phyloP scores from a whole-genome alignment of 1,140 invertebrate genomes.

The Armadillidium nasatum region DNA sequence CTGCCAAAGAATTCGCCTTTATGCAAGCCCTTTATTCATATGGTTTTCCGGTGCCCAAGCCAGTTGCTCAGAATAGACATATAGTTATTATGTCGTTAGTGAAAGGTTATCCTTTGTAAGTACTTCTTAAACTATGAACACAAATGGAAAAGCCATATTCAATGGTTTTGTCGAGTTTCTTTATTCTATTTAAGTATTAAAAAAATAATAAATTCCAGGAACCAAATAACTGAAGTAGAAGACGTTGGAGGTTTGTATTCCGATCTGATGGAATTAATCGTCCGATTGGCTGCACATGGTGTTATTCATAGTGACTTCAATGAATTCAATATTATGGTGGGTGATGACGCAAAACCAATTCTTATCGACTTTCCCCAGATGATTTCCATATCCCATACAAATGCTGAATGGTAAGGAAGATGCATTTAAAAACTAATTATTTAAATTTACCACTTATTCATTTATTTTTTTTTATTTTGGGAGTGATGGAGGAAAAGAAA shows the following conservation, averaged over 20 bases:
- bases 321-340: constrained; percentile 95
- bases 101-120: constrained; percentile 56
- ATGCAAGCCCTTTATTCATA: constrained; percentile 89
- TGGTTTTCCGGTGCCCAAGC: constrained; percentile 90
- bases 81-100: constrained; percentile 95
- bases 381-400: constrained; percentile 87
- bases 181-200: constrained; percentile 10
- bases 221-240: constrained; percentile 69
- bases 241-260: constrained; percentile 78
- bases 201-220: constrained; percentile 56
- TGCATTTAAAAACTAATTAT: no score
- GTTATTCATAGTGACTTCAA: constrained; percentile 99
- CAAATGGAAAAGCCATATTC: background rate
- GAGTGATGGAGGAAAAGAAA: no score
- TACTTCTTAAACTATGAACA: background rate
- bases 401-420: constrained; percentile 73
- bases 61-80: constrained; percentile 92
- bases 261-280: constrained; percentile 90
- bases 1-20: constrained; percentile 96
- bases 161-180: background rate
- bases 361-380: constrained; percentile 99
- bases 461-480: no score
- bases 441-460: no score
- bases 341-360: constrained; percentile 68
- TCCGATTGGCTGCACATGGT: constrained; percentile 83